A percentile compares a stretch with the other conserved stretches of the same genome.
Evolutionary conservation across 2,113 vertebrate genomes (phyloP).

Genomic region (Picathartes gymnocephalus): DNA sequence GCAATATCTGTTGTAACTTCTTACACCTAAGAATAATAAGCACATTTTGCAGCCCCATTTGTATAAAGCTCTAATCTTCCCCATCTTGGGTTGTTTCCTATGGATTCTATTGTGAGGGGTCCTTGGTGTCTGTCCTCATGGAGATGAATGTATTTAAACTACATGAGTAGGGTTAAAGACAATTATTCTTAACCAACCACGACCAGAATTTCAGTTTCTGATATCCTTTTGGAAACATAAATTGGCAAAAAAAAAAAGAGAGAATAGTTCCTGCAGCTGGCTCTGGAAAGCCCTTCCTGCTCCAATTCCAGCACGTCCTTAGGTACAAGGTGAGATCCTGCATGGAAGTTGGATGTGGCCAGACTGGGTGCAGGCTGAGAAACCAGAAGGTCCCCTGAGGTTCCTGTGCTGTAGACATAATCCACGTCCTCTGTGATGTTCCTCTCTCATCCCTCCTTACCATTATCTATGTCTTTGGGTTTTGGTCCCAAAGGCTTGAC

Average conservation of each 20-base stretch:
- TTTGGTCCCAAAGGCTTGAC: rapidly evolving
- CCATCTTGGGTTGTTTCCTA: background rate
- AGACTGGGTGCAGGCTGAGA: background rate
- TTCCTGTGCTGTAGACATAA: background rate
- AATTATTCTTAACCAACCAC: background rate
- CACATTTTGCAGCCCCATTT: background rate
- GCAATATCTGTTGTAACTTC: background rate
- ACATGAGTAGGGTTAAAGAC: background rate
- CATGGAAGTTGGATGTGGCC: background rate
- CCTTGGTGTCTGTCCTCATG: background rate
- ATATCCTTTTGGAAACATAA: background rate
- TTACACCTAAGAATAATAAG: background rate
- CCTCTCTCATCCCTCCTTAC: background rate
- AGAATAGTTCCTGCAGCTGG: background rate
- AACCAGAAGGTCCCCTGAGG: background rate
- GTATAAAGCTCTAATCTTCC: background rate
- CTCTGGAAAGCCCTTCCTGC: background rate
- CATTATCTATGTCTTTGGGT: background rate
- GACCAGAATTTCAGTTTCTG: background rate
- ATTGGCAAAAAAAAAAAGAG: background rate
- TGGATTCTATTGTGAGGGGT: background rate
- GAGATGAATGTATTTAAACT: background rate
- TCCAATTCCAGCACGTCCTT: background rate
- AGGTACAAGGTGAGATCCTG: background rate
- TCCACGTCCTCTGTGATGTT: background rate